These are phyloP conservation scores for Panurus biarmicus DNA, from an alignment of 2,113 vertebrate species.

Conservation along the genomic window DNA sequence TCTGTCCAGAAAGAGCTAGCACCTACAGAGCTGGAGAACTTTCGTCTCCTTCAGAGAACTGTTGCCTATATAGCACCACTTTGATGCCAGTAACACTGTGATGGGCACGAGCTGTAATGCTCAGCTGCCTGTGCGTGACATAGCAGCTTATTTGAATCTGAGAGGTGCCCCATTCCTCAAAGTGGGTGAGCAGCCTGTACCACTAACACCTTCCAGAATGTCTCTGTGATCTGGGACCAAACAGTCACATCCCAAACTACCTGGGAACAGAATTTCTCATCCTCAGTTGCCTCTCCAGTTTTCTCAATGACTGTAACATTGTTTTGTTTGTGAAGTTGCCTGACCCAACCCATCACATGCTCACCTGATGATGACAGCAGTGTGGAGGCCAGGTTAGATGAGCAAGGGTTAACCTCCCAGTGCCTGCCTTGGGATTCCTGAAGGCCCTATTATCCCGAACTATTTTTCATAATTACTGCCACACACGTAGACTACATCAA, in stretches of 20 bases:
- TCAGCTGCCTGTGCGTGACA: neutral
- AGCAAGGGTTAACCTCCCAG: conserved; percentile 59
- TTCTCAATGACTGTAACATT: neutral
- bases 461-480: conserved; percentile 74
- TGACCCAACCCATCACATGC: neutral
- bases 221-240: neutral
- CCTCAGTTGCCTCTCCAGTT: accelerated
- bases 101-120: accelerated
- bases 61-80: neutral
- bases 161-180: neutral
- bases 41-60: neutral
- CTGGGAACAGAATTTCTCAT: neutral
- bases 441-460: conserved; percentile 69
- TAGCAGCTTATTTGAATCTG: neutral
- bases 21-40: neutral
- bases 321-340: neutral
- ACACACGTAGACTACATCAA: conserved; percentile 78
- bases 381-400: conserved; percentile 1
- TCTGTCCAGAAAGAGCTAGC: neutral
- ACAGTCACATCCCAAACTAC: neutral
- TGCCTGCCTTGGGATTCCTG: conserved; percentile 60
- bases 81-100: accelerated
- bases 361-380: conserved; percentile 12
- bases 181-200: neutral
- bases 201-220: neutral